phyloP scores from a whole-genome alignment of 2,797 vertebrate genomes.

The Scolopax rusticola region DNA sequence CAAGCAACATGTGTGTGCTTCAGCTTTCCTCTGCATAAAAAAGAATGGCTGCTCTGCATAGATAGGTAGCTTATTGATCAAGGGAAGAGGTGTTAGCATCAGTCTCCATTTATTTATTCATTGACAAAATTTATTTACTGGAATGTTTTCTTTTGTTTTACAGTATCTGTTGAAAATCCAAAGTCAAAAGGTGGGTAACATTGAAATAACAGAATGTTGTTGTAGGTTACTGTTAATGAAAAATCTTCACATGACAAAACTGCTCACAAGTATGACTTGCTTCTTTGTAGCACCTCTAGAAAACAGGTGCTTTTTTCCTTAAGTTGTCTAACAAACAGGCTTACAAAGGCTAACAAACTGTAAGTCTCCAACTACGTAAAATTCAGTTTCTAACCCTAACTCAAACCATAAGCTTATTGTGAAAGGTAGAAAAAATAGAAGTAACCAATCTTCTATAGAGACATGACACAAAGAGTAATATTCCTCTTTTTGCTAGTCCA shows the following conservation, averaged over 20 bases:
- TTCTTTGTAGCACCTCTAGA: not conserved
- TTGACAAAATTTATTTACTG: not conserved
- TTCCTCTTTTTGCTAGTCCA: not conserved
- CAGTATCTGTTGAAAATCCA: slow-evolving; percentile 6
- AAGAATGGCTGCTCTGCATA: not conserved
- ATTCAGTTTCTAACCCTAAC: not conserved
- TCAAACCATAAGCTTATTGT: not conserved
- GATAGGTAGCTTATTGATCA: not conserved
- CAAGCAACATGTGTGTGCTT: not conserved
- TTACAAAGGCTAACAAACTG: not conserved
- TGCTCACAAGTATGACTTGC: not conserved
- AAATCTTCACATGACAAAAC: not conserved
- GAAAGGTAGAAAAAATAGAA: not conserved
- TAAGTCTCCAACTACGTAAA: not conserved
- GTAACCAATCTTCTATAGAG: not conserved
- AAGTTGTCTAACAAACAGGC: not conserved
- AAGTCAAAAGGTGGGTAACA: slow-evolving; percentile 43
- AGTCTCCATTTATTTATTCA: not conserved
- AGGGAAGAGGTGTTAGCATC: not conserved
- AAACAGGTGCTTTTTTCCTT: not conserved
- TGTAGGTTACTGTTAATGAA: not conserved
- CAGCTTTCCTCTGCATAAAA: not conserved
- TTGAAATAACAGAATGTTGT: not conserved
- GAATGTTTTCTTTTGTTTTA: slow-evolving; percentile 16
- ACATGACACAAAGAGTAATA: not conserved